Evolutionary conservation across 2,113 vertebrate genomes (phyloP), one percentile per base, ranked within the genome.

Genomic region (Probosciger aterrimus): DNA sequence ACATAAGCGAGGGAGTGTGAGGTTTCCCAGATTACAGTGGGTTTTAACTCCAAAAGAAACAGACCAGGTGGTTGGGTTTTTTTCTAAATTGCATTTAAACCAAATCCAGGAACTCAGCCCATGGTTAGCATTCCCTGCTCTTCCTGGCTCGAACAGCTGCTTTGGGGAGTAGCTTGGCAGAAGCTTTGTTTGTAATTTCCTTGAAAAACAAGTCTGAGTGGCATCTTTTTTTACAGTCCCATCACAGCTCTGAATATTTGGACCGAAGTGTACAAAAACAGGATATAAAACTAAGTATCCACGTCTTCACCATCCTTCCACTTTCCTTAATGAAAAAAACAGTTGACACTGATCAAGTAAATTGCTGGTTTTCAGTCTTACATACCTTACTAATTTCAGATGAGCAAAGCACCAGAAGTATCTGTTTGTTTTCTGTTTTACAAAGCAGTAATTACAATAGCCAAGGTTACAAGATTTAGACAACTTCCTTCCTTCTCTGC

Each of bases 401-500:
- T 64, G 3, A 86, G 49, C 33, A 60, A 12, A 17, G 43, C 7
- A 14, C 33, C 44, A 86, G 37, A 84, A 27, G 10, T 77, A 62
- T 14, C 31, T 52, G 30, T n/a, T 86, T 68, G 25, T 27, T 93
- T 90, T 88, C 62, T 78, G 33, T 60, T 83, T 65, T 86, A 11
- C 25, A 27, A 82, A 65, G 7, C 49, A 65, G 25, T 83, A 49
- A 84, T 79, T 46, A 41, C 30, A 43, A 68, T 11, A 71, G 55
- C 47, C 49, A 70, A 85, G 33, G 18, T 76, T 63, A 91, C 76
- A 68, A 81, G 49, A 88, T 44, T 76, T 68, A 68, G 55, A 68
- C 24, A 80, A 70, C 12, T 60, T 94, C 33, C 63, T 94, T 90
- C 71, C 50, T 95, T 90, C 76, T 70, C 49, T 94, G 88, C 69